Evolutionary conservation across 2,113 vertebrate species (phyloP).

Genomic region (Aegotheles bennettii): DNA sequence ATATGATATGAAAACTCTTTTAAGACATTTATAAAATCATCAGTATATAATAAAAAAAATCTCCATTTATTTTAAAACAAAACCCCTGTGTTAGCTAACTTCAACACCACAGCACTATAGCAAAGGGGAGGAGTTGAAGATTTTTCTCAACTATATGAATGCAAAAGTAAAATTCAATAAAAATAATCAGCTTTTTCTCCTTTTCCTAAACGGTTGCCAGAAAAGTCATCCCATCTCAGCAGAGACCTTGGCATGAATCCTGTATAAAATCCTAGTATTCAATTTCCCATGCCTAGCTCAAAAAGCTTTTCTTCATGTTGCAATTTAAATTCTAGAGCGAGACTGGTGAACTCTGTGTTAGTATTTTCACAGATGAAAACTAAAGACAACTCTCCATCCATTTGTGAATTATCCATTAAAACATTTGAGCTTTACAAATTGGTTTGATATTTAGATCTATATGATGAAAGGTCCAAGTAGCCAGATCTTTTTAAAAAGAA

Average conservation of each 20-base stretch:
- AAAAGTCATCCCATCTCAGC: neutral
- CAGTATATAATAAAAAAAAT: neutral
- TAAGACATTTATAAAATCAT: neutral
- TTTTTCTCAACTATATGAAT: neutral
- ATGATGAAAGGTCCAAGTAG: neutral
- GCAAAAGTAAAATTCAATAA: neutral
- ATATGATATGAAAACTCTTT: neutral
- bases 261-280: neutral
- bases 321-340: neutral
- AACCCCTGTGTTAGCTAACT: neutral
- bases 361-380: neutral
- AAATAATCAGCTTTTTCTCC: neutral
- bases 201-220: neutral
- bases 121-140: neutral
- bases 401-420: neutral
- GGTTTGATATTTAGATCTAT: neutral
- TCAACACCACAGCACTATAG: neutral
- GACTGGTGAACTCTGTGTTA: neutral
- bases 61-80: neutral
- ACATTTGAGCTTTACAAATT: neutral
- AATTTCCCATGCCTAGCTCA: neutral
- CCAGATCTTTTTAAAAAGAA: neutral
- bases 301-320: neutral
- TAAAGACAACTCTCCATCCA: neutral
- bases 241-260: neutral